Evolutionary conservation across 2,113 vertebrate species (phyloP), one percentile per base, ranked within the genome.

Genomic region (Platichthys flesus): DNA sequence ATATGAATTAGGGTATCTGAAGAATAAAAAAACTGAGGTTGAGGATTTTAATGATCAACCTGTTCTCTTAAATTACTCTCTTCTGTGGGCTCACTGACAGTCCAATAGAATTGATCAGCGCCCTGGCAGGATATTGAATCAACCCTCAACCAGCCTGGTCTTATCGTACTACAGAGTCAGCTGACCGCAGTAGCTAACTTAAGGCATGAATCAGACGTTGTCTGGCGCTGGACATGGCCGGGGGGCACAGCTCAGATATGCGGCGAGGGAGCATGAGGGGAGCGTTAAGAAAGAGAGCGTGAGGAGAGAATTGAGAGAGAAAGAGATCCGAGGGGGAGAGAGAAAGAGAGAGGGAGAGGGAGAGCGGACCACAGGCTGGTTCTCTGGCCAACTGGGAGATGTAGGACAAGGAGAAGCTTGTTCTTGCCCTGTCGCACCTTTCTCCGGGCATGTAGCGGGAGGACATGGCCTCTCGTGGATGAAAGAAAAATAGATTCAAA

Each of bases 361-460:
- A 59, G 54, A 51, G 68, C 9, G 52, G 64, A 82, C 9, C 56
- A 10, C 37, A 57, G 84, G 47, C 67, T 62, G 58, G 28, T 57
- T 76, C 71, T 69, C 24, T 7, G 52, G 84, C 78, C 75, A 77
- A 83, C 69, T 72, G 82, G 76, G 77, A 71, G 62, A 74, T 60
- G 62, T 42, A 73, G 79, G 69, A 93, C 92, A 93, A 91, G 90
- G 89, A 84, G 72, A 85, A 86, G 87, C 85, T 85, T 92, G 89
- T 92, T 92, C 80, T 67, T 24, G 2, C 61, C 1, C 37, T 3
- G 60, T 75, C 66, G 82, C 70, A 2, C 28, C 67, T 67, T 74
- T 78, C 49, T 76, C 59, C 21, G 79, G 64, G 74, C 85, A 31
- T 65, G 80, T 73, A 73, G 76, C 80, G 9, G 75, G 71, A 73